Evolutionary conservation across 2,113 vertebrate genomes (phyloP).

Genomic region (Pavo muticus): DNA sequence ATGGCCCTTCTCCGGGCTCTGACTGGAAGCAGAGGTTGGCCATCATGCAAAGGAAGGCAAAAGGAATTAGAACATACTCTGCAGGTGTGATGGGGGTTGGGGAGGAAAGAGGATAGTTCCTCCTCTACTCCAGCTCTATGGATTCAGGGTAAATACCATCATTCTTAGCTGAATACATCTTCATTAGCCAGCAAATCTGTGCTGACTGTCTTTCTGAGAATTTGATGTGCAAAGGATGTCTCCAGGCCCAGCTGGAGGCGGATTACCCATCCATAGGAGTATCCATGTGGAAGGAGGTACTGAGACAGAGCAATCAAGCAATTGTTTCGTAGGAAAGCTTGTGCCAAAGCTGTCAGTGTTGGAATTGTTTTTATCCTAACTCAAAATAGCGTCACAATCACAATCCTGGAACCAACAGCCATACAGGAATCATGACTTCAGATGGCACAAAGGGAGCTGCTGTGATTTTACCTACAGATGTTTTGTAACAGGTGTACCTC

Average conservation of each 20-base stretch:
- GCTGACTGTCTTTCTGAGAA: background rate
- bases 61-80: background rate
- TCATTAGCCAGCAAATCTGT: background rate
- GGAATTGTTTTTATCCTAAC: background rate
- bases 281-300: background rate
- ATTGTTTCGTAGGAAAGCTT: background rate
- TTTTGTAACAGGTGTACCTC: background rate
- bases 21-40: accelerated
- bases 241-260: background rate
- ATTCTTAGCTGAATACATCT: background rate
- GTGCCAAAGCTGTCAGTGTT: background rate
- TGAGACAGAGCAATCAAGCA: background rate
- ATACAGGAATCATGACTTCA: background rate
- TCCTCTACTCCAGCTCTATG: background rate
- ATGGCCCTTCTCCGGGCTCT: background rate
- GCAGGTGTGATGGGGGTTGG: background rate
- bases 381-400: background rate
- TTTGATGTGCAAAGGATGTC: background rate
- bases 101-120: background rate
- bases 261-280: background rate
- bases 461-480: background rate
- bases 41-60: background rate
- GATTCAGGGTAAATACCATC: background rate
- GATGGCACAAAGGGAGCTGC: background rate
- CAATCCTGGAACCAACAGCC: background rate